Evolutionary conservation across 2,113 vertebrate species (phyloP), one percentile per base, ranked within the genome.

Genomic region (Podarcis raffonei): DNA sequence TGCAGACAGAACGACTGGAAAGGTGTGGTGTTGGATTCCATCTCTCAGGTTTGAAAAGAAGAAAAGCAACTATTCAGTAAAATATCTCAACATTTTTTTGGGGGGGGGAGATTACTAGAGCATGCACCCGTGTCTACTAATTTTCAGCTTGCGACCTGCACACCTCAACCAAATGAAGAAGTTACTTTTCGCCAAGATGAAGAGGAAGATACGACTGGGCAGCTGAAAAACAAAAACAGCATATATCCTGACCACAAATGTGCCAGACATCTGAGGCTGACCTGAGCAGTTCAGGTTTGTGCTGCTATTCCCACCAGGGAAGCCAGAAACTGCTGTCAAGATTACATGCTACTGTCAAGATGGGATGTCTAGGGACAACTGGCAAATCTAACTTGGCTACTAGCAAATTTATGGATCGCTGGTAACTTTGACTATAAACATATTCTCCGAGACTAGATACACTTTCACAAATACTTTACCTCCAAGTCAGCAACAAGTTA

Each of bases 371-470:
- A 68, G 22, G 39, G 66, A 87, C 42, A 71, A 13, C 48, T 79
- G 75, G 39, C 65, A 86, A 42, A 30, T 69, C n/a, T 86, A 79
- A 69, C 39, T 1, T 66, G 30, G 72, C 68, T 39, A 1, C 1
- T 1, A 0, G 23, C 83, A 84, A 92, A 80, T 22, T 27, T 20
- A 77, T 57, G n/a, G 23, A 39, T 35, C 48, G 35, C 42, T 66
- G 27, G 74, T 79, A 68, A 79, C 59, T 25, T 48, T 23, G n/a
- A 6, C 20, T 12, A 32, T 0, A 0, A 1, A 9, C 5, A 69
- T 87, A 69, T 25, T 69, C 65, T 86, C 91, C 11, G 85, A 92
- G 86, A 48, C 12, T 66, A 87, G 86, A 27, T 92, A 20, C 78
- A 53, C 35, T 71, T 2, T 87, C 72, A 53, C 39, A 85, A 75